These are phyloP conservation scores for Notiomystis cincta DNA, from an alignment of 2,113 vertebrate species.

Conservation along the genomic window DNA sequence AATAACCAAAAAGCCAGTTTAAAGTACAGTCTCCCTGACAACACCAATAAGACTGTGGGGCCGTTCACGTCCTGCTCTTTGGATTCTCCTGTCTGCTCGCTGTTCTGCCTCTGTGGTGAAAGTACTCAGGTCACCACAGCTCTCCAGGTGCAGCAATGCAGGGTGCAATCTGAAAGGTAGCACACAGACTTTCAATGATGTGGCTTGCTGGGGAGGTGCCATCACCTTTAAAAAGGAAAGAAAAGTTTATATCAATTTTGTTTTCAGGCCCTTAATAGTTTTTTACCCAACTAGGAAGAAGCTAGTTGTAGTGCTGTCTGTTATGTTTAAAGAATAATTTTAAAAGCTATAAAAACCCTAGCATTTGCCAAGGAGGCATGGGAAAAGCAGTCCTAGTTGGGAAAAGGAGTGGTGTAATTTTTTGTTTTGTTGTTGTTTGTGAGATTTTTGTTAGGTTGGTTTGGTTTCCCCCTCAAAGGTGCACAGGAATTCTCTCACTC, in stretches of 20 bases:
- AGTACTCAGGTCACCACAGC: slow-evolving; percentile 82
- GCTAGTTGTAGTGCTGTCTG: neutral
- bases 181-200: neutral
- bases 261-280: neutral
- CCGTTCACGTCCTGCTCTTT: slow-evolving; percentile 41
- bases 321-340: neutral
- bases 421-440: neutral
- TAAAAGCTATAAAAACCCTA: neutral
- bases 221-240: slow-evolving; percentile 62
- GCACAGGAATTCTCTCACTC: neutral
- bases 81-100: neutral
- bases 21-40: slow-evolving; percentile 80
- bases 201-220: slow-evolving; percentile 30
- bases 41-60: slow-evolving; percentile 79
- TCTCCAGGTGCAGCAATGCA: slow-evolving; percentile 74
- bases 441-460: neutral
- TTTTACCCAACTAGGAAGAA: neutral
- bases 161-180: slow-evolving; percentile 46
- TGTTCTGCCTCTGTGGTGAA: slow-evolving; percentile 60
- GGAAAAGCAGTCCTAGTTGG: neutral
- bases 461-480: neutral
- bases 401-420: neutral
- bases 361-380: neutral
- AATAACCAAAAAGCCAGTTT: slow-evolving; percentile 60
- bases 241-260: neutral